Percentiles rank a stretch among this genome's conserved stretches.
phyloP scores from a whole-genome alignment of 1,140 invertebrate genomes.

The Drosophila ambigua region DNA sequence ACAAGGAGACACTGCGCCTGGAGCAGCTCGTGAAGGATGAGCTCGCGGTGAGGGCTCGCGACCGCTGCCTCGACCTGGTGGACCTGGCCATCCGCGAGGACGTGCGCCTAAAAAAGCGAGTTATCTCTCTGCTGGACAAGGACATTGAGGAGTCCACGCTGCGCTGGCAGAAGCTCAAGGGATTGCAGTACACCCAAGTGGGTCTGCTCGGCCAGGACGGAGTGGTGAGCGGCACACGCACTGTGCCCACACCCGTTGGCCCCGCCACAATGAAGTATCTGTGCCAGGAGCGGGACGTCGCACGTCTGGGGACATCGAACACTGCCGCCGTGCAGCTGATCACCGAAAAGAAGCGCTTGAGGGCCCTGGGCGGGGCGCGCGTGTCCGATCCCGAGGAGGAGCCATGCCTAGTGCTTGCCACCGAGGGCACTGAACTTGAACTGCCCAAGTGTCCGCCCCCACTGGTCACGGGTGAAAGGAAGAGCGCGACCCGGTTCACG shows the following conservation, averaged over 20 bases:
- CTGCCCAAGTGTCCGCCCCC: not conserved
- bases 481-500: not conserved
- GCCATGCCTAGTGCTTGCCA: not conserved
- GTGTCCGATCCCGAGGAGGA: constrained; percentile 26
- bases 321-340: constrained; percentile 8
- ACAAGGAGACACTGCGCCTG: constrained; percentile 5
- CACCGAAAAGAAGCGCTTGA: not conserved
- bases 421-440: not conserved
- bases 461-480: not conserved
- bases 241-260: constrained; percentile 11
- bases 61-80: constrained; percentile 26
- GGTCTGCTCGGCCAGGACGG: constrained; percentile 17
- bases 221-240: constrained; percentile 15
- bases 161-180: constrained; percentile 19
- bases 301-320: not conserved
- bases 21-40: constrained; percentile 34
- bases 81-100: constrained; percentile 8
- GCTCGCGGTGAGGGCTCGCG: constrained; percentile 19
- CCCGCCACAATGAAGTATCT: not conserved
- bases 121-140: constrained; percentile 20
- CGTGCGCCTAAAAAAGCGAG: constrained; percentile 5
- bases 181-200: constrained; percentile 25
- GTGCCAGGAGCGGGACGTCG: constrained; percentile 14
- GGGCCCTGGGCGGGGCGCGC: not conserved
- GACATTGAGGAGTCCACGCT: constrained; percentile 30